Percentiles rank a stretch among this genome's conserved stretches.
Conservation (phyloP, 2,888 invertebrate genomes). For the Sussaba pulchella region DNA sequence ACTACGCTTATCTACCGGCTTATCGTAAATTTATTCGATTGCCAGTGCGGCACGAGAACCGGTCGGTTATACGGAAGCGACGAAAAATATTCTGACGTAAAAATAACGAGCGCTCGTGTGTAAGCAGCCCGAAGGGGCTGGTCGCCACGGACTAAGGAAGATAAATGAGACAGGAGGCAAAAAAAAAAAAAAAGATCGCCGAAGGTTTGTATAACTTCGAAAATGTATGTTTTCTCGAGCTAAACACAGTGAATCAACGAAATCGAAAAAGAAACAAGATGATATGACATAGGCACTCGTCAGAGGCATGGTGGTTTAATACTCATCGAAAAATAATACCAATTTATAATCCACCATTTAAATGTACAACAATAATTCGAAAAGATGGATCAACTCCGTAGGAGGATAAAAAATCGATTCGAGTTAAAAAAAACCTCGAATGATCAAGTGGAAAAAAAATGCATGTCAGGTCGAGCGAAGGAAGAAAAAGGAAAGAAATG, state of each 20-base stretch:
- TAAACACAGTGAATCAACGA: not conserved
- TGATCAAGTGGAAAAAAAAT: constrained; percentile 11
- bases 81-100: constrained; percentile 22
- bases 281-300: too few relatives aligned
- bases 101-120: constrained; percentile 21
- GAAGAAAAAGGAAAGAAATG: not conserved
- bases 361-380: too few relatives aligned
- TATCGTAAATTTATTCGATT: constrained; percentile 21
- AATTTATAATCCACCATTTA: too few relatives aligned
- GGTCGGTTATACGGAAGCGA: constrained; percentile 1
- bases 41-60: not conserved
- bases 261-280: constrained; percentile 6
- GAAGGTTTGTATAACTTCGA: constrained; percentile 13
- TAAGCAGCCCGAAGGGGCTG: not conserved
- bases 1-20: not conserved
- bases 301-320: too few relatives aligned
- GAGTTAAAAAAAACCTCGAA: too few relatives aligned
- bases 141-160: constrained; percentile 4
- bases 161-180: constrained; percentile 23
- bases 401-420: too few relatives aligned
- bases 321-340: too few relatives aligned
- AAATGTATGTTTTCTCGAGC: too few relatives aligned
- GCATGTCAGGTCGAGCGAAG: not conserved
- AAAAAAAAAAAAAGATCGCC: constrained; percentile 26
- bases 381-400: too few relatives aligned